Conservation (phyloP, 2,797 vertebrate genomes). For the Botia kubotai region DNA sequence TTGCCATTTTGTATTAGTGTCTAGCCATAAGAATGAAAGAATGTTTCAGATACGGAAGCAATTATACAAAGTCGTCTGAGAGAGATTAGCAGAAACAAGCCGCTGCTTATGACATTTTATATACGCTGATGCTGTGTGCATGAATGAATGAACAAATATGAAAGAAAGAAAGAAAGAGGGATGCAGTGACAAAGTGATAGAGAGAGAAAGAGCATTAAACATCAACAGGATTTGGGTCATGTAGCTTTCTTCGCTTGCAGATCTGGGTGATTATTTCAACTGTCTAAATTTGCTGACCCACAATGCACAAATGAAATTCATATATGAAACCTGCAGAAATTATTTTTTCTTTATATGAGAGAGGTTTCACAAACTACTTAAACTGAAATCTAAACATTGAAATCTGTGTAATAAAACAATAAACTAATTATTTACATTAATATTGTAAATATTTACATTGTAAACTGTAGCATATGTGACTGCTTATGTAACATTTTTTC, state of each 20-base stretch:
- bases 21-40: conserved; percentile 53
- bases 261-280: too few species aligned
- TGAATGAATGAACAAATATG: too few species aligned
- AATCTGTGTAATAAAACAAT: too few species aligned
- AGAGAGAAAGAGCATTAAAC: conserved; percentile 12
- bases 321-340: conserved; percentile 15
- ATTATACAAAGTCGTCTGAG: conserved; percentile 34
- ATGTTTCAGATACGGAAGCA: background rate
- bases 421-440: background rate
- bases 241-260: background rate
- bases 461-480: too few species aligned
- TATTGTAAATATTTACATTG: too few species aligned
- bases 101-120: conserved; percentile 47
- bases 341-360: background rate
- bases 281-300: background rate
- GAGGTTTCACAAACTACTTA: background rate
- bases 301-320: conserved; percentile 3
- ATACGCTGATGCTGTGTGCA: background rate
- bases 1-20: conserved; percentile 18
- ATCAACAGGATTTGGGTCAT: background rate
- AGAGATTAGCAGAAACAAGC: conserved; percentile 49
- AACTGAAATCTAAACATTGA: background rate
- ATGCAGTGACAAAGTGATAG: conserved; percentile 33
- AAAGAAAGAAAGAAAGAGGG: background rate
- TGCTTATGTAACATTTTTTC: too few species aligned